Base-by-base conservation (phyloP, 2,888 invertebrate species). In the Heterodera filipjevi region DNA sequence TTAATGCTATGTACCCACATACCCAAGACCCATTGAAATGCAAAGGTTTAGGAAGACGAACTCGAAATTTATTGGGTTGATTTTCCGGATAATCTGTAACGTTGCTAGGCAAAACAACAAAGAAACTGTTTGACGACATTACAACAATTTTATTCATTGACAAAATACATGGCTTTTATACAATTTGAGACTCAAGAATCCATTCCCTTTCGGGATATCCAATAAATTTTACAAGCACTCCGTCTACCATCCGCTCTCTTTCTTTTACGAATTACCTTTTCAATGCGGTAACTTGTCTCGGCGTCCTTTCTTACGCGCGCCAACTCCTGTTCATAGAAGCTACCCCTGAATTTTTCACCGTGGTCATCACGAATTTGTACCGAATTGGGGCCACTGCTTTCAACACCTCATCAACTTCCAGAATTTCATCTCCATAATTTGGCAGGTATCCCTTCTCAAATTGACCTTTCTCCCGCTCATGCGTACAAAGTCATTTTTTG, bases 1-100 rank as follows among this genome's bases (percentile, higher is more conserved):
- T 33, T 32, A 27, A 75, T 75, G 27, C 59, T 64, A 71, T 75
- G 75, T 22, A 75, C 3, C 75, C 75, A 75, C 75, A 75, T 5
- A 75, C 59, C 75, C 75, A 75, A 3, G 44, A 44, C 32, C 75
- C 68, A 66, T 32, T 33, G 32, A 75, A 75, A 32, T 75, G 68
- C 6, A 75, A 32, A 71, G 59, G 53, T 22, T 75, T 75, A 30
- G 75, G 75, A 30, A 75, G 39, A 19, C 49, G 75, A 71, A 75
- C 75, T 22, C 75, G 10, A 22, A 71, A 75, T 71, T 64, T 71
- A 32, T 75, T 75, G 1, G 53, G 75, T 75, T 49, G 53, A 49
- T 75, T 75, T 0, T 75, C 33, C 0, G 75, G 66, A 19, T 75
- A 75, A 59, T 64, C 75, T 0, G 53, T 19, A 16, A 64, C 66